Base-by-base conservation (phyloP, 2,113 vertebrate genomes). In the Pituophis catenifer region DNA sequence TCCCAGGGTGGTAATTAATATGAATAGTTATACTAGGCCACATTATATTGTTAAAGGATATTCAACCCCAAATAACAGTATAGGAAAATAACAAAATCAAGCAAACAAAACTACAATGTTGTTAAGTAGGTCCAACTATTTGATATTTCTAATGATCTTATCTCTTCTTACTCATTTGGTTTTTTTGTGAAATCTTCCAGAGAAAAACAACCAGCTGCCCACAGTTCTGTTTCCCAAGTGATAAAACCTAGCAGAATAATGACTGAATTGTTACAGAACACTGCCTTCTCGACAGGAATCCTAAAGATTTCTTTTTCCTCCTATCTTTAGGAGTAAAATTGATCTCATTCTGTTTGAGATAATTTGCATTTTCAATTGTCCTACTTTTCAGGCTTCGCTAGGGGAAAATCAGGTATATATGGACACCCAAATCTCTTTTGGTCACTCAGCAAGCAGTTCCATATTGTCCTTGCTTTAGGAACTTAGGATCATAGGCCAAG, bases 341-440 rank as follows among this genome's bases (percentile, higher is more conserved):
- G 8, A 55, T 88, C 0, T 44, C 93, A 93, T 13, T 5, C 91
- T 5, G 3, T 15, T 9, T 93, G 55, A 19, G 90, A 1, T 55
- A 17, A 0, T 0, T 19, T 54, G 6, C 19, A 29, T 5, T 0
- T 93, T 85, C 44, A 33, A 50, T 13, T 75, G 26, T 75, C 26
- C 59, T 58, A 23, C 0, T 33, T 2, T 94, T 93, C n/a, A 53
- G 15, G 29, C 89, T 15, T 44, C 44, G 89, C 0, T 2, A 19
- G 86, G 54, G 59, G 86, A 93, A 54, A 17, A 54, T 7, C 62
- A 17, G 0, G 0, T 5, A 3, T 19, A 8, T 88, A 17, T 13
- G 7, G 23, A 48, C 0, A 0, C 2, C 0, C 52, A 1, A 21
- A 5, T 10, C 13, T 23, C 33, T 58, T n/a, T 21, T 48, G 5